These are phyloP conservation scores for Apotomis turbidana DNA, from an alignment of 2,888 invertebrate genomes.

Conservation along the genomic window DNA sequence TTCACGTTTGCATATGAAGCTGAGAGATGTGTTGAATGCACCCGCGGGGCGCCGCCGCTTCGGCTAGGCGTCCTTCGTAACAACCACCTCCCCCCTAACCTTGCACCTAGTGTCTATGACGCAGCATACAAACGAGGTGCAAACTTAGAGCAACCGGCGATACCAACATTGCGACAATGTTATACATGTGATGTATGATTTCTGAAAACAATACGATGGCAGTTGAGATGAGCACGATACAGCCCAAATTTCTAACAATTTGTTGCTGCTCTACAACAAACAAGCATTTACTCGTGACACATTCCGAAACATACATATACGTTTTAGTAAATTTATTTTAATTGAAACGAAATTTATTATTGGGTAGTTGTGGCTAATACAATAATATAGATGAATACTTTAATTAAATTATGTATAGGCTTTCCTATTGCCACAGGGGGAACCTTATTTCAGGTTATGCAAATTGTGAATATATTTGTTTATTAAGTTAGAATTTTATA, in stretches of 20 bases:
- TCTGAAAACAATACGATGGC: constrained; percentile 16
- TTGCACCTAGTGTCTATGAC: background rate
- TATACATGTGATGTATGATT: constrained; percentile 4
- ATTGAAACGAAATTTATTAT: background rate
- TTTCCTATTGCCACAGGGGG: no score
- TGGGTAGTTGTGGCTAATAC: background rate
- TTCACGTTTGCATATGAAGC: constrained; percentile 11
- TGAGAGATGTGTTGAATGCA: constrained; percentile 19
- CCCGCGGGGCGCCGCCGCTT: constrained; percentile 25
- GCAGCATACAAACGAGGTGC: background rate
- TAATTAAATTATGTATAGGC: no score
- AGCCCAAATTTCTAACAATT: background rate
- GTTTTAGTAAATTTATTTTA: background rate
- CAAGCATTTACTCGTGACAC: constrained; percentile 10
- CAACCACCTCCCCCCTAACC: background rate
- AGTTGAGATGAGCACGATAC: constrained; percentile 12
- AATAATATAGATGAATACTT: no score
- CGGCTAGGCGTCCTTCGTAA: constrained; percentile 7
- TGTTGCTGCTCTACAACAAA: constrained; percentile 23
- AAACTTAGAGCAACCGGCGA: background rate
- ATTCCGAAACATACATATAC: constrained; percentile 7
- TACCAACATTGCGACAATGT: background rate
- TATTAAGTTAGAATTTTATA: no score
- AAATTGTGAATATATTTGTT: no score
- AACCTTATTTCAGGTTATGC: no score